These are phyloP conservation scores for Chaenocephalus aceratus DNA, from an alignment of 2,113 vertebrate species.

Conservation along the genomic window DNA sequence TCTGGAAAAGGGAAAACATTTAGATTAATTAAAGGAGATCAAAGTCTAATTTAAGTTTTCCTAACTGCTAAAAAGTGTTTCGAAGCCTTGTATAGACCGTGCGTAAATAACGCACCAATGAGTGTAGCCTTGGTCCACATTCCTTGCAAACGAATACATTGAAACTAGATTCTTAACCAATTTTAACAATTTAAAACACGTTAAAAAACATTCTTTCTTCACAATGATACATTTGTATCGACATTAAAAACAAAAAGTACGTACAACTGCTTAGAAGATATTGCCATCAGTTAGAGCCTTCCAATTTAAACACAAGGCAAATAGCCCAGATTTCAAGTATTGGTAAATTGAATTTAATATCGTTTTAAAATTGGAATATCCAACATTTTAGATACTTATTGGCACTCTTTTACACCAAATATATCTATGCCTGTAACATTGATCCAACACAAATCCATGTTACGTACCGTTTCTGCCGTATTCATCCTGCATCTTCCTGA, in stretches of 20 bases:
- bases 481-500: conserved; percentile 84
- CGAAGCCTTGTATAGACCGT: background rate
- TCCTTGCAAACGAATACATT: background rate
- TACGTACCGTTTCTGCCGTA: conserved; percentile 83
- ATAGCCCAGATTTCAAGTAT: background rate
- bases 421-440: background rate
- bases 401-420: background rate
- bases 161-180: background rate
- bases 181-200: background rate
- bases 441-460: background rate
- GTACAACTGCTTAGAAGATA: too few relatives aligned
- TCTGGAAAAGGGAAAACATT: conserved; percentile 75
- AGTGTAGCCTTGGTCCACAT: background rate
- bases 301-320: background rate
- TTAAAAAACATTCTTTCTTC: background rate
- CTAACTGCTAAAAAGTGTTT: background rate
- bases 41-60: background rate
- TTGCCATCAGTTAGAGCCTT: background rate
- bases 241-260: too few relatives aligned
- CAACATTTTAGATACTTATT: background rate
- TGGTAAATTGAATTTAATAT: background rate
- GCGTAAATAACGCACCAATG: conserved; percentile 49
- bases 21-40: background rate
- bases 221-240: too few relatives aligned
- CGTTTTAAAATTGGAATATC: background rate